phyloP scores from a whole-genome alignment of 2,888 invertebrate genomes.

The Ecdyonurus torrentis region DNA sequence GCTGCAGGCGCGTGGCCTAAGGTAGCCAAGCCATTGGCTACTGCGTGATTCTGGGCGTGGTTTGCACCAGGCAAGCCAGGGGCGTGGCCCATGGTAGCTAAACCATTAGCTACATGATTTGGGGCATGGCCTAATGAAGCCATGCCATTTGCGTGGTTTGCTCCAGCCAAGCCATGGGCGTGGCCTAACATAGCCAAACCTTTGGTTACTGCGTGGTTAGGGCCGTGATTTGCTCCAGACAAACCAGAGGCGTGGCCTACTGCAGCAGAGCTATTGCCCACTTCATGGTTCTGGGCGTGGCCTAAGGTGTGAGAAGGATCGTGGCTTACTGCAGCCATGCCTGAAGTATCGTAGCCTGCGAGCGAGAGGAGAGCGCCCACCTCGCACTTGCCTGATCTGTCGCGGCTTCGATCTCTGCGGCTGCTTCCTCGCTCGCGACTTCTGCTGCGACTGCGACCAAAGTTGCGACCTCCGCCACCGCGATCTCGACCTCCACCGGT shows the following conservation, averaged over 20 bases:
- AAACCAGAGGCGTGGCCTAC: constrained; percentile 3
- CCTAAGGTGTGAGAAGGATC: neutral
- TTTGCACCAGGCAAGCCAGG: constrained; percentile 4
- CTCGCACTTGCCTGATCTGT: constrained; percentile 22
- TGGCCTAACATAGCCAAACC: constrained; percentile 5
- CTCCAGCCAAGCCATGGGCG: constrained; percentile 6
- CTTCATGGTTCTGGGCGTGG: too few species aligned
- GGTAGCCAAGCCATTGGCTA: constrained; percentile 5
- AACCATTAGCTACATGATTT: constrained; percentile 1
- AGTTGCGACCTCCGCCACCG: constrained; percentile 12
- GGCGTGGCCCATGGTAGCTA: constrained; percentile 6
- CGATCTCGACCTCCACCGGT: constrained; percentile 7
- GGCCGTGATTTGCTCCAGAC: constrained; percentile 1
- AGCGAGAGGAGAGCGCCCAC: neutral
- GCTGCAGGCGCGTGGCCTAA: constrained; percentile 6
- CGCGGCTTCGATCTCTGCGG: constrained; percentile 24
- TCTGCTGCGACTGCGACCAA: constrained; percentile 11
- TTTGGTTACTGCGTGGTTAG: constrained; percentile 3
- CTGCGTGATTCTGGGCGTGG: constrained; percentile 1
- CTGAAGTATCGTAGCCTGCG: neutral
- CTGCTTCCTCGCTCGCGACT: constrained; percentile 19
- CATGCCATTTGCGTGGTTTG: neutral
- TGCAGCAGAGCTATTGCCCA: constrained; percentile 5
- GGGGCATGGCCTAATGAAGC: neutral
- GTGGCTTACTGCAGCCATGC: neutral